phyloP scores from a whole-genome alignment of 2,113 vertebrate species.

The Leucosticte australis region DNA sequence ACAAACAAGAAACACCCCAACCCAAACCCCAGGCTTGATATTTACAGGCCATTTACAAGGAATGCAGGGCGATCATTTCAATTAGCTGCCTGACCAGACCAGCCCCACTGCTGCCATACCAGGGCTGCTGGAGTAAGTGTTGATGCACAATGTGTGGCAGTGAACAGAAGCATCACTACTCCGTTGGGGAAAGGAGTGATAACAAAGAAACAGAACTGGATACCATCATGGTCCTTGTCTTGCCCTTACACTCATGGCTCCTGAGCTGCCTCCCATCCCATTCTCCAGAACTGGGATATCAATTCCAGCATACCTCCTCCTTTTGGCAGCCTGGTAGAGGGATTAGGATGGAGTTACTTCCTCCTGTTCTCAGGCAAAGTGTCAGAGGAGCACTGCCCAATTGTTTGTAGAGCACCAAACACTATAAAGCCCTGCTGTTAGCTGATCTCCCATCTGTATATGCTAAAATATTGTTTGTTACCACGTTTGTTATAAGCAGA shows the following conservation, averaged over 20 bases:
- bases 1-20: neutral
- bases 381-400: neutral
- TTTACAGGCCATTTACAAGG: neutral
- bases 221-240: no score
- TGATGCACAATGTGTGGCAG: neutral
- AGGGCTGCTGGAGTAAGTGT: neutral
- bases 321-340: neutral
- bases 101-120: neutral
- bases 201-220: neutral
- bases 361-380: neutral
- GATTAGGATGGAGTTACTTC: neutral
- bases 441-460: neutral
- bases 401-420: neutral
- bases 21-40: neutral
- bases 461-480: neutral
- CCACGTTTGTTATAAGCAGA: neutral
- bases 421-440: neutral
- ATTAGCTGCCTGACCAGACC: neutral
- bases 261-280: neutral
- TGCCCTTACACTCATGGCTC: neutral
- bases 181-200: fast-evolving
- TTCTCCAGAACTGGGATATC: neutral
- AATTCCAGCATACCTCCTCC: neutral
- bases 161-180: neutral
- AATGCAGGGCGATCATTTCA: neutral